phyloP scores from a whole-genome alignment of 2,797 vertebrate genomes.

The Hafferia zeledoni region DNA sequence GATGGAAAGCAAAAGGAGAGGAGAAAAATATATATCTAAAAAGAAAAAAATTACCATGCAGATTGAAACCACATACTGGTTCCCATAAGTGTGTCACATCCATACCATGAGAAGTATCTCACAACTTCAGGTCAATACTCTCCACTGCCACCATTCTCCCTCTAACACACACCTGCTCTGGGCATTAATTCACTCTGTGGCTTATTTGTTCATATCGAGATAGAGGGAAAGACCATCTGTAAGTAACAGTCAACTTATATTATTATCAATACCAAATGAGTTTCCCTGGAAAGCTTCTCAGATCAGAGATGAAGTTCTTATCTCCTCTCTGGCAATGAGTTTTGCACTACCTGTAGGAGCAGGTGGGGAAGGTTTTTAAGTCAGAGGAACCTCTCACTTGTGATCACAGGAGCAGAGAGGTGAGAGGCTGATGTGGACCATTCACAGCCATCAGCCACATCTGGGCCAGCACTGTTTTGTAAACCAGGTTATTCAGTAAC shows the following conservation, averaged over 20 bases:
- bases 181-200: not conserved
- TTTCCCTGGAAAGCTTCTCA: not conserved
- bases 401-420: not conserved
- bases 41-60: not conserved
- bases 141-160: not conserved
- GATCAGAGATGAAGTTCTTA: not conserved
- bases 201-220: not conserved
- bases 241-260: not conserved
- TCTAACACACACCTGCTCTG: not conserved
- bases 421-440: not conserved
- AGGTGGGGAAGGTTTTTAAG: not conserved
- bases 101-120: not conserved
- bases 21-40: not conserved
- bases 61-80: conserved; percentile 2
- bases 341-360: not conserved
- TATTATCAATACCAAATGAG: not conserved
- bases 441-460: not conserved
- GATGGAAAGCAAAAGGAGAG: not conserved
- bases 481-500: not conserved
- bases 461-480: not conserved
- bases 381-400: not conserved
- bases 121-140: not conserved
- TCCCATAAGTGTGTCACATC: not conserved
- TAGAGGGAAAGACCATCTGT: not conserved
- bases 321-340: not conserved